Percentiles rank a stretch among this genome's conserved stretches.
phyloP scores from a whole-genome alignment of 1,140 invertebrate genomes.

The Panagrolaimus sp. region DNA sequence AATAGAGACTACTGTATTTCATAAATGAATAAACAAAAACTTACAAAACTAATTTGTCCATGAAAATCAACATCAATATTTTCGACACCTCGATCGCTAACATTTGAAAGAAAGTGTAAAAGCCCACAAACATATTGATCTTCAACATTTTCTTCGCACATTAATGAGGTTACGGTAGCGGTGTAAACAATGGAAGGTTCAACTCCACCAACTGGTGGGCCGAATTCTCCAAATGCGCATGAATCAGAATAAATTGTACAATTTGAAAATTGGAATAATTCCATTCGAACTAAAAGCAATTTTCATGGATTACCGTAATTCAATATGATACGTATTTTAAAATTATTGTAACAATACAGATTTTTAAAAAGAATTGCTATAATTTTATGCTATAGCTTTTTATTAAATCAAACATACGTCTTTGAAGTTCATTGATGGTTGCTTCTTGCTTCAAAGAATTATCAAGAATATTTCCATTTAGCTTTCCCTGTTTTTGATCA shows the following conservation, averaged over 20 bases:
- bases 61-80: background rate
- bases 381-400: too few species aligned
- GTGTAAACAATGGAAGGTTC: background rate
- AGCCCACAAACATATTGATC: background rate
- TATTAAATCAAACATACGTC: background rate
- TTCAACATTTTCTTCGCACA: slow-evolving; percentile 1
- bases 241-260: background rate
- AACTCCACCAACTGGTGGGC: background rate
- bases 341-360: too few species aligned
- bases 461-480: background rate
- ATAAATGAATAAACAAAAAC: background rate
- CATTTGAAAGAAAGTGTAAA: background rate
- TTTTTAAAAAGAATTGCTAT: too few species aligned
- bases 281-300: background rate
- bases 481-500: background rate
- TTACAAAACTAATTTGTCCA: slow-evolving; percentile 10
- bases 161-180: background rate
- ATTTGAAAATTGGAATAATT: background rate
- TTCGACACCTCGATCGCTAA: background rate
- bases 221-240: slow-evolving; percentile 1
- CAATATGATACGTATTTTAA: too few species aligned
- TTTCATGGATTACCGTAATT: background rate
- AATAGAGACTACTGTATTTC: background rate
- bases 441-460: background rate
- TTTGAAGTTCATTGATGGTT: background rate